Evolutionary conservation across 1,140 invertebrate species (phyloP), one percentile per base, ranked within the genome.

Genomic region (Drosophila burlai): DNA sequence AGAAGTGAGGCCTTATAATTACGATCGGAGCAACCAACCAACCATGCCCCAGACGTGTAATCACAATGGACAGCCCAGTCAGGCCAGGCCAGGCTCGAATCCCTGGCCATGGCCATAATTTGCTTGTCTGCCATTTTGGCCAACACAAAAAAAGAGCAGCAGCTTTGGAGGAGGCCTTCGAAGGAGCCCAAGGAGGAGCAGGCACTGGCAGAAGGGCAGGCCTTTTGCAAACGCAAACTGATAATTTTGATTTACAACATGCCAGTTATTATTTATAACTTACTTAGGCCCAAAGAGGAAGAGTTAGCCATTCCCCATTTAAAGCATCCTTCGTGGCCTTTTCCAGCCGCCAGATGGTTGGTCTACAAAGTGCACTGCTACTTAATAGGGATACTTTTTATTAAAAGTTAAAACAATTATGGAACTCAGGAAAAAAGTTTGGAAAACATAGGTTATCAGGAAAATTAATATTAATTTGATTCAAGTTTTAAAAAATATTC

Each of bases 201-300:
- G 59, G 76, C 80, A 24, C 60, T 55, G 73, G 81, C 61, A 62
- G 76, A 62, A 76, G 75, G 52, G 81, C 76, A 63, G 59, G 47
- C 67, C 58, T 52, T 52, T 57, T 57, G 54, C 54, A 71, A 60
- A 76, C 72, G 61, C 74, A 78, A 91, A 91, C 89, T 91, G 87
- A 91, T 91, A 91, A 91, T 91, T 91, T 91, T 91, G 87, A 91
- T 91, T 91, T 91, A 91, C 89, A 91, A 80, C 89, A 87, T 83
- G 87, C 89, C 87, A 91, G 89, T 91, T 91, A 91, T 91, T 91
- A 91, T 91, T 91, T 91, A 91, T 91, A 91, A 91, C 87, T 91
- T 91, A 91, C 83, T 91, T 91, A 91, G 81, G 59, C 47, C 54
- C 71, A 62, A 78, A 75, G 69, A 63, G 59, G 67, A 74, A 80